Percentiles rank a stretch among this genome's conserved stretches.
Evolutionary conservation across 2,888 invertebrate species (phyloP).

Genomic region (Patella ulyssiponensis): DNA sequence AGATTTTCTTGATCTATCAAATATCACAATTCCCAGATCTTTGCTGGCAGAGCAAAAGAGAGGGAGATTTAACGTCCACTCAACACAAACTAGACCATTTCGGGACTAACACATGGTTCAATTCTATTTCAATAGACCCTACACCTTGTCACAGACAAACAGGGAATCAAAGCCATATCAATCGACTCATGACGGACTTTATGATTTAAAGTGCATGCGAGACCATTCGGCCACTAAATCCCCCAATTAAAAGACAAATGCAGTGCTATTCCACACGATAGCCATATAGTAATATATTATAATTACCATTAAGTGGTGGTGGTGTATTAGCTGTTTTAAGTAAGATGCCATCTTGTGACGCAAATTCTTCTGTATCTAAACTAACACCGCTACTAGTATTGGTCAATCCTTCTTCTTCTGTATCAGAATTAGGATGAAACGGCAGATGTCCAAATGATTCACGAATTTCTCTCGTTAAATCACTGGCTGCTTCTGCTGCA

Average conservation of each 20-base stretch:
- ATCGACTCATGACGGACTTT: too few species aligned
- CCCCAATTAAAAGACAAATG: too few species aligned
- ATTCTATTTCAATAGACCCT: background rate
- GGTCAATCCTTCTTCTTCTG: constrained; percentile 63
- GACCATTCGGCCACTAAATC: too few species aligned
- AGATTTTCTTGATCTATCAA: too few species aligned
- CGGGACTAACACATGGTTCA: too few species aligned
- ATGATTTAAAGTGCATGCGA: too few species aligned
- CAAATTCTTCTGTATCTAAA: constrained; percentile 38
- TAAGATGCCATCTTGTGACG: constrained; percentile 53
- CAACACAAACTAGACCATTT: too few species aligned
- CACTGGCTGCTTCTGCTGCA: constrained; percentile 68
- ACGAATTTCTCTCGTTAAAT: constrained; percentile 67
- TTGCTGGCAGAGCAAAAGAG: constrained; percentile 14
- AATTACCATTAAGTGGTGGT: constrained; percentile 60
- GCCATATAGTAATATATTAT: background rate
- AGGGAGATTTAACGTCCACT: background rate
- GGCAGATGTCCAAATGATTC: constrained; percentile 69
- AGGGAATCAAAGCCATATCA: too few species aligned
- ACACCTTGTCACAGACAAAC: background rate
- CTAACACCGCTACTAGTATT: constrained; percentile 39
- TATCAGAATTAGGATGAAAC: constrained; percentile 67
- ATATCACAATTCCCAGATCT: constrained; percentile 13
- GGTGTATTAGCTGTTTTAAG: constrained; percentile 61
- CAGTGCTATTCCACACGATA: too few species aligned